phyloP scores from a whole-genome alignment of 2,113 vertebrate species.

The Epinephelus lanceolatus region DNA sequence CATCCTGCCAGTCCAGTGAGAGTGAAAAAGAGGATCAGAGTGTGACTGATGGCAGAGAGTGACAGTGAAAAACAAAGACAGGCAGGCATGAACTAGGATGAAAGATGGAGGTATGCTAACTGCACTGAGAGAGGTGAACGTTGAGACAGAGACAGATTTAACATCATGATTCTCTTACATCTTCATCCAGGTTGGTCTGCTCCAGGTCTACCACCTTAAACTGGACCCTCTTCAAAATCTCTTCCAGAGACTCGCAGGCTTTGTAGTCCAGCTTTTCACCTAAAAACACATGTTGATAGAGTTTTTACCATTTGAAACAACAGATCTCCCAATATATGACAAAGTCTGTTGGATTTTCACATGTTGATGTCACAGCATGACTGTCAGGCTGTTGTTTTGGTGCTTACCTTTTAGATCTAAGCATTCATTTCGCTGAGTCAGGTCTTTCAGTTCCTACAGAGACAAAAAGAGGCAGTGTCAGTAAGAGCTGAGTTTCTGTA shows the following conservation, averaged over 20 bases:
- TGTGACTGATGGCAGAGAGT: background rate
- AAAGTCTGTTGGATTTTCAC: background rate
- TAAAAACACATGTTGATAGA: slow-evolving; percentile 61
- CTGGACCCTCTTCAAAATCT: slow-evolving; percentile 95
- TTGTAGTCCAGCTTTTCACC: slow-evolving; percentile 95
- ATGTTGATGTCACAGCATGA: background rate
- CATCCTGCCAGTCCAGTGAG: slow-evolving; percentile 36
- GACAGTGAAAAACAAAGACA: background rate
- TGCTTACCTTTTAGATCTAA: slow-evolving; percentile 92
- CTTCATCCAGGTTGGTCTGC: slow-evolving; percentile 95
- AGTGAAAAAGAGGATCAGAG: slow-evolving; percentile 22
- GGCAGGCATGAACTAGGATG: background rate
- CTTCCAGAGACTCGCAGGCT: slow-evolving; percentile 93
- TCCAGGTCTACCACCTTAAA: slow-evolving; percentile 94
- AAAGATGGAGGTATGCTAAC: background rate
- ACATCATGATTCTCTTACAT: slow-evolving; percentile 84
- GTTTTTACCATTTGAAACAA: background rate
- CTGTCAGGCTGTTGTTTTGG: background rate
- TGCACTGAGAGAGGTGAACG: background rate
- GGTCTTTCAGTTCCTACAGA: slow-evolving; percentile 89
- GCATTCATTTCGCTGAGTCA: slow-evolving; percentile 91
- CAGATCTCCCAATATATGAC: background rate
- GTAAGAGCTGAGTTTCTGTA: background rate
- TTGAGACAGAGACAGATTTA: background rate
- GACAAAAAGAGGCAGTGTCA: slow-evolving; percentile 49